Percentiles rank a stretch among this genome's conserved stretches.
Evolutionary conservation across 2,888 invertebrate species (phyloP).

Genomic region (Cephonodes hylas): DNA sequence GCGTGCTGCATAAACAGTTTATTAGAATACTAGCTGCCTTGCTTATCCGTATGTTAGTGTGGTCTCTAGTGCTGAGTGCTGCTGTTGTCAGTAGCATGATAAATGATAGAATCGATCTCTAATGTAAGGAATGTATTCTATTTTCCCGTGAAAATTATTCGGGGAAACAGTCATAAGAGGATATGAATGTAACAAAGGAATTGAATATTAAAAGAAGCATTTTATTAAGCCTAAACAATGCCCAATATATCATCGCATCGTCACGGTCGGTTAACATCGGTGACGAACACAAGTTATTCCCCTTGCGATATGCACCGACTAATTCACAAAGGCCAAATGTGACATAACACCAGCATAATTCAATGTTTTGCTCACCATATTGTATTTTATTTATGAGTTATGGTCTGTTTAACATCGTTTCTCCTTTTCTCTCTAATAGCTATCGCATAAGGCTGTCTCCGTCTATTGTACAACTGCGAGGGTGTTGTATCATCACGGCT

Average conservation of each 20-base stretch:
- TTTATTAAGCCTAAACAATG: background rate
- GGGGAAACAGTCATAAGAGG: too few relatives aligned
- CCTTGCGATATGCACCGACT: constrained; percentile 61
- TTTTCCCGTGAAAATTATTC: too few relatives aligned
- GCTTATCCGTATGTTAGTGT: too few relatives aligned
- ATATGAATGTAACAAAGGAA: too few relatives aligned
- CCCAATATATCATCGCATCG: background rate
- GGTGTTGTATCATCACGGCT: constrained; percentile 68
- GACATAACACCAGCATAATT: constrained; percentile 81
- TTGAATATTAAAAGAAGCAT: background rate
- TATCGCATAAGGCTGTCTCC: constrained; percentile 44
- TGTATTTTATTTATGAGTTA: constrained; percentile 82
- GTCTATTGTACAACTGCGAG: constrained; percentile 44
- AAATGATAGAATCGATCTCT: too few relatives aligned
- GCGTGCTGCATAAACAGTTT: too few relatives aligned
- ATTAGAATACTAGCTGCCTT: too few relatives aligned
- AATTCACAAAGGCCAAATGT: constrained; percentile 81
- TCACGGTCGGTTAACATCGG: constrained; percentile 56
- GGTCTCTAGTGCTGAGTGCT: too few relatives aligned
- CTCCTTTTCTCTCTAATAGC: constrained; percentile 45
- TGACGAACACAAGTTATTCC: constrained; percentile 65
- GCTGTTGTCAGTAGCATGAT: too few relatives aligned
- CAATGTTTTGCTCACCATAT: constrained; percentile 83
- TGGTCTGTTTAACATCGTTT: constrained; percentile 60
- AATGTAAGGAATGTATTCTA: too few relatives aligned